Conservation (phyloP, 1,140 invertebrate species). For the Andricus grossulariae region DNA sequence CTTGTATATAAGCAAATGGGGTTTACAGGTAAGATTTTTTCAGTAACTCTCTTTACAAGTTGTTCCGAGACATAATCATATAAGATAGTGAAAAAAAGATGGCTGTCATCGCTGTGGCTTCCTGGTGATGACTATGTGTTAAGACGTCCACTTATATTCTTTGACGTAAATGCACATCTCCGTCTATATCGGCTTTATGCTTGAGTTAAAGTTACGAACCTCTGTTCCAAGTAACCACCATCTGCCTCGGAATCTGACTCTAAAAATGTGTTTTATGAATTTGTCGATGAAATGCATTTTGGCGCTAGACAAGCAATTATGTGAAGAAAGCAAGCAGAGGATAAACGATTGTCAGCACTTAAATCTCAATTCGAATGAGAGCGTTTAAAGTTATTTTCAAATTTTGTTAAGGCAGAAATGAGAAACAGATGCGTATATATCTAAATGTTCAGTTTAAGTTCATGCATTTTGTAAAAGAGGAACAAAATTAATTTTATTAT, state of each 20-base stretch:
- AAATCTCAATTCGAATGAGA: not conserved
- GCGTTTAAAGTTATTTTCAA: constrained; percentile 5
- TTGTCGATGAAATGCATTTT: constrained; percentile 53
- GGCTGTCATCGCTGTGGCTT: constrained; percentile 37
- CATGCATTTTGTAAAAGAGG: no score
- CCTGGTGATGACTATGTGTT: constrained; percentile 49
- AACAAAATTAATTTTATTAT: no score
- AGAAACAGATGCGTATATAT: no score
- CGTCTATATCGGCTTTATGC: constrained; percentile 43
- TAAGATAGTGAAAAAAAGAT: constrained; percentile 32
- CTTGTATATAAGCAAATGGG: constrained; percentile 22
- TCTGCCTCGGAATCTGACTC: constrained; percentile 23
- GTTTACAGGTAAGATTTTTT: not conserved
- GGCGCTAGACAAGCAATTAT: constrained; percentile 41
- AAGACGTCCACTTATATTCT: constrained; percentile 59
- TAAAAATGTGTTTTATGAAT: constrained; percentile 57
- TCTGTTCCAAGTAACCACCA: not conserved
- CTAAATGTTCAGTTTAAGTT: no score
- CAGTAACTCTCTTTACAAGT: constrained; percentile 15
- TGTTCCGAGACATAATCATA: not conserved
- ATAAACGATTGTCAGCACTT: constrained; percentile 35
- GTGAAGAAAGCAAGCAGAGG: not conserved
- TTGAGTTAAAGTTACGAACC: constrained; percentile 50
- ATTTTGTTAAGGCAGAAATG: not conserved
- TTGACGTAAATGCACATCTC: constrained; percentile 45